Base-by-base conservation (phyloP, 2,113 vertebrate species). In the Macrotis lagotis region DNA sequence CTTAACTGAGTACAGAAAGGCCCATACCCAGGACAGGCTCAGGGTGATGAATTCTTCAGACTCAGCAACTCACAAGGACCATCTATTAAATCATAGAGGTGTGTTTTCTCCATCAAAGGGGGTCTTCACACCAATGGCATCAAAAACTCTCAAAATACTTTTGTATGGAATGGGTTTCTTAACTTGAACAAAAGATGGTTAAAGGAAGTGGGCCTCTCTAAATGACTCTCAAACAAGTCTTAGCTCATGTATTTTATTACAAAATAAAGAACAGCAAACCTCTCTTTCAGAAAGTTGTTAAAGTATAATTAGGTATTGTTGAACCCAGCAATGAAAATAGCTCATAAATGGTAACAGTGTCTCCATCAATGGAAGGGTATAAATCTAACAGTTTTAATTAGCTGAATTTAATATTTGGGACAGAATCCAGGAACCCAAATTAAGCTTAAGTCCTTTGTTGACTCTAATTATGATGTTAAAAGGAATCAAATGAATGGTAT, bases 281-380 rank as follows among this genome's bases (percentile, higher is more conserved):
- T 88, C 24, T 44, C 50, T 96, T 12, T 91, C 90, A 9, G 16
- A 93, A 93, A 91, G 3, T 7, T 48, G 1, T 10, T 90, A 51
- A 92, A 55, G 25, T 90, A 90, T 93, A 95, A 95, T 95, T 90
- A 90, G 90, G 66, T 48, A 91, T 92, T 51, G 92, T 9, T 94
- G 9, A 91, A 94, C 89, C 25, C 93, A 74, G 49, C 88, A 25
- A 90, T 95, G 92, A 92, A 96, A 96, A 94, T 14, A 93, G 50
- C 89, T 91, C n/a, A 89, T 89, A 91, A 92, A 92, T 93, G 51
- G 91, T 37, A 93, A 55, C 48, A 51, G 50, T 92, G 31, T 95
- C 53, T 66, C 11, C 93, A 96, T 92, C 50, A 48, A 19, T 74
- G n/a, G 92, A 91, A 96, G 44, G 28, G 50, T 91, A 91, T 90